Conservation (phyloP, 2,113 vertebrate species). For the Chionis minor region DNA sequence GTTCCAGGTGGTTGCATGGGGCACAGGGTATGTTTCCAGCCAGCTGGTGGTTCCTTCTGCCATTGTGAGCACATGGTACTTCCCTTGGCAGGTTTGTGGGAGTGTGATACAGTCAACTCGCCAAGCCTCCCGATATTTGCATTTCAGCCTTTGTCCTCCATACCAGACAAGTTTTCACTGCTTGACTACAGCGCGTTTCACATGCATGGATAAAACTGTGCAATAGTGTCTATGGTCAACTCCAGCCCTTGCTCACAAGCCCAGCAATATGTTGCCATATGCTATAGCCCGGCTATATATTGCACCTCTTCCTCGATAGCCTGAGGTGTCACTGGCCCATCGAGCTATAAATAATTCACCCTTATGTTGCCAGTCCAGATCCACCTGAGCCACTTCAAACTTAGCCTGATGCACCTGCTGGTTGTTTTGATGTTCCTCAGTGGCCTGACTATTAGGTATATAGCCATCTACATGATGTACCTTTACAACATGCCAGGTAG, state of each 20-base stretch:
- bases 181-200: not conserved
- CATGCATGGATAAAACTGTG: not conserved
- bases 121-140: not conserved
- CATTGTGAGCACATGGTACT: not conserved
- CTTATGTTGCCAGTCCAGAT: not conserved
- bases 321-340: not conserved
- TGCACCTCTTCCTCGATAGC: not conserved
- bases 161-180: not conserved
- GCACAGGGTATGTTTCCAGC: not conserved
- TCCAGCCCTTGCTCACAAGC: not conserved
- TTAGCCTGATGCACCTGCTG: not conserved
- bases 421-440: not conserved
- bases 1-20: not conserved
- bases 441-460: not conserved
- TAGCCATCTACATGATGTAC: not conserved
- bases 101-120: not conserved
- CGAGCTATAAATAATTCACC: not conserved
- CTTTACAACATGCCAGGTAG: too few relatives aligned
- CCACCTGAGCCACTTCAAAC: not conserved
- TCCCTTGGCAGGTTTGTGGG: not conserved
- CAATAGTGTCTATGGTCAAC: not conserved
- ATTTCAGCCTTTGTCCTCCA: not conserved
- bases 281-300: not conserved
- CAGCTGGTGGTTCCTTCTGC: not conserved
- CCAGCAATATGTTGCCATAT: not conserved